These are phyloP conservation scores for Serrognathus titanus DNA, from an alignment of 2,888 invertebrate species.

Conservation along the genomic window DNA sequence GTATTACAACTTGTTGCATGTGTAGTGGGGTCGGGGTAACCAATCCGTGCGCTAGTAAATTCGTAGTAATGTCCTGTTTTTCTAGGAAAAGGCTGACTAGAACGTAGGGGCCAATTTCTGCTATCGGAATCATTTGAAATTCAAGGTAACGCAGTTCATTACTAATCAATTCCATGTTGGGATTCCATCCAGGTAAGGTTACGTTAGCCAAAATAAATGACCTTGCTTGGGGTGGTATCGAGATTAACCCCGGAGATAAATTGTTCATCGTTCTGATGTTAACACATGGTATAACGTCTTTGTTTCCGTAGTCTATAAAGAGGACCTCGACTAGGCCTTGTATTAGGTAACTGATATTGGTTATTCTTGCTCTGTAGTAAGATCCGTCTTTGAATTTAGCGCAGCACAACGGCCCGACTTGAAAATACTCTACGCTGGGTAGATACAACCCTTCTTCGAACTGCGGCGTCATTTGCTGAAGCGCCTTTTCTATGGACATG, in stretches of 20 bases:
- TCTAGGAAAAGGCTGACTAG: constrained; percentile 52
- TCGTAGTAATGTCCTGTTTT: constrained; percentile 51
- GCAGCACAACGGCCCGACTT: constrained; percentile 58
- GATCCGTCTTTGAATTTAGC: constrained; percentile 65
- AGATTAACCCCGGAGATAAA: constrained; percentile 48
- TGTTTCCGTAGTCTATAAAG: constrained; percentile 68
- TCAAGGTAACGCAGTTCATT: constrained; percentile 48
- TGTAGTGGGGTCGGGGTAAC: constrained; percentile 47
- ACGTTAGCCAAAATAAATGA: constrained; percentile 60
- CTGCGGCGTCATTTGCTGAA: constrained; percentile 49
- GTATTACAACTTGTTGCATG: constrained; percentile 48
- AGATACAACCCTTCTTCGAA: constrained; percentile 50
- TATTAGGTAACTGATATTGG: constrained; percentile 49
- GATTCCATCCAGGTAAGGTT: constrained; percentile 56
- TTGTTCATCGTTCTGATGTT: constrained; percentile 58
- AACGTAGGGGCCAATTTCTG: constrained; percentile 44
- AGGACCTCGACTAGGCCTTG: constrained; percentile 61
- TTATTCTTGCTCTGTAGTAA: constrained; percentile 63
- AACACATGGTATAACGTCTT: constrained; percentile 57
- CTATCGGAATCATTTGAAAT: constrained; percentile 46
- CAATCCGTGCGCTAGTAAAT: constrained; percentile 49
- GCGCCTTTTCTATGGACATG: constrained; percentile 55
- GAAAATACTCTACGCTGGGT: constrained; percentile 39
- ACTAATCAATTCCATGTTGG: constrained; percentile 45
- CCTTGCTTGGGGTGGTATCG: constrained; percentile 56